Conservation (phyloP, 92 coral and sea anemone genomes). For the Epizoanthus illoricatus region DNA sequence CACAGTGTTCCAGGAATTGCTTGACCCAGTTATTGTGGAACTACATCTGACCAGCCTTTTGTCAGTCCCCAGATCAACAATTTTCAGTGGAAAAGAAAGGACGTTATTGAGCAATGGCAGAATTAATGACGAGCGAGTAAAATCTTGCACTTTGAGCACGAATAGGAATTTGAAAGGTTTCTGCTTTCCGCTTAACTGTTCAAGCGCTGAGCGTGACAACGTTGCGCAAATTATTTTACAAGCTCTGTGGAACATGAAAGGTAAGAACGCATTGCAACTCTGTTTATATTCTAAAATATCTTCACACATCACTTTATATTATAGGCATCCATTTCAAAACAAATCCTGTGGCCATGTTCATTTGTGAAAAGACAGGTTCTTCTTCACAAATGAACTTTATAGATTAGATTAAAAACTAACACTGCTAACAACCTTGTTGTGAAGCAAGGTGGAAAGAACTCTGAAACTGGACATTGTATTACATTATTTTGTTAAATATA, state of each 20-base stretch:
- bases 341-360: too few species aligned
- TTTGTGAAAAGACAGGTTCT: too few species aligned
- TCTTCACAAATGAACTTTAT: too few species aligned
- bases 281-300: too few species aligned
- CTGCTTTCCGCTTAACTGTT: slow-evolving; percentile 8
- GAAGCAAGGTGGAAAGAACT: too few species aligned
- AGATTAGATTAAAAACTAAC: too few species aligned
- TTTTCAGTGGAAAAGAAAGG: not conserved
- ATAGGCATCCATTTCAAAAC: too few species aligned
- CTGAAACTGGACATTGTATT: too few species aligned
- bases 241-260: not conserved
- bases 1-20: slow-evolving; percentile 36
- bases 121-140: slow-evolving; percentile 6
- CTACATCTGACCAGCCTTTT: not conserved
- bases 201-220: slow-evolving; percentile 12
- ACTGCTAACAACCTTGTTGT: too few species aligned
- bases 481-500: too few species aligned
- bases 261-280: not conserved
- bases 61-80: not conserved
- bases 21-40: slow-evolving; percentile 34
- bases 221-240: slow-evolving; percentile 7
- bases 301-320: too few species aligned
- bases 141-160: slow-evolving; percentile 22
- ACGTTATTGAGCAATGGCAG: not conserved
- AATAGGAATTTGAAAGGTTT: slow-evolving; percentile 34